Evolutionary conservation across 1,140 invertebrate species (phyloP).

Genomic region (Elysia chlorotica): DNA sequence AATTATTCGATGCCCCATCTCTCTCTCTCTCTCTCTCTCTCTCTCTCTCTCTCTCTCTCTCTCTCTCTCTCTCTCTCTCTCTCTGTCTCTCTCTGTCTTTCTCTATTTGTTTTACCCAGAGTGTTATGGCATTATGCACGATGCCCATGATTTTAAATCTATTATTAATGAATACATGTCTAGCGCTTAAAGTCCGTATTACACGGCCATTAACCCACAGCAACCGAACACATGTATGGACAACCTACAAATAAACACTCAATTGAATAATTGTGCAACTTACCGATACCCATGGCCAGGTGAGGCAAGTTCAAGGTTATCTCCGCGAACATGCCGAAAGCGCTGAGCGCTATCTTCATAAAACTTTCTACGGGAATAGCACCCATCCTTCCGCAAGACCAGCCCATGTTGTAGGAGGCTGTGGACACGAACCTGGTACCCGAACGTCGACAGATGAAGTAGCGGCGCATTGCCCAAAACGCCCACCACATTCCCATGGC

Average conservation of each 20-base stretch:
- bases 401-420: conserved; percentile 53
- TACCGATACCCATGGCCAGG: conserved; percentile 13
- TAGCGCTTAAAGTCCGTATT: too few species aligned
- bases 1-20: too few species aligned
- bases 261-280: not conserved
- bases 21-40: too few species aligned
- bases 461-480: conserved; percentile 55
- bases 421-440: conserved; percentile 50
- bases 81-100: too few species aligned
- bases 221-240: not conserved
- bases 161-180: not conserved
- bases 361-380: conserved; percentile 56
- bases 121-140: too few species aligned
- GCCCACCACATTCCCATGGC: conserved; percentile 65
- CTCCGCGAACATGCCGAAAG: conserved; percentile 59
- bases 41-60: too few species aligned
- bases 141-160: too few species aligned
- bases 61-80: too few species aligned
- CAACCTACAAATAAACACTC: not conserved
- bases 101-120: too few species aligned
- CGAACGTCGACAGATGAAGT: conserved; percentile 43
- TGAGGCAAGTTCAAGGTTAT: conserved; percentile 33
- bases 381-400: conserved; percentile 45
- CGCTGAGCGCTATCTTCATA: conserved; percentile 57
- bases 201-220: too few species aligned